Evolutionary conservation across 2,888 invertebrate genomes (phyloP).

Genomic region (Rhopalosiphum nymphaeae): DNA sequence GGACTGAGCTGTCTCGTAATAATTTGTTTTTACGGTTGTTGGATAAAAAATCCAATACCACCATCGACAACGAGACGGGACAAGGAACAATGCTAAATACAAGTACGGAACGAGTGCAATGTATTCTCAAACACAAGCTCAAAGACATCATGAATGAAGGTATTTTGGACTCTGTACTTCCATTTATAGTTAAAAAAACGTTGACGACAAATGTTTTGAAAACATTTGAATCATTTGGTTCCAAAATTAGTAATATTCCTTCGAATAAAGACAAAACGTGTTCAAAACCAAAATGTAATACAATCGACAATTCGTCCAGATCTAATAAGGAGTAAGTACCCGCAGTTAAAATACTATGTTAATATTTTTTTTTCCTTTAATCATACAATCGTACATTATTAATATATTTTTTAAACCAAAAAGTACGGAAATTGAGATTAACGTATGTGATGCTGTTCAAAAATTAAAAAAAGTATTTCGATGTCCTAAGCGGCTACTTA

Average conservation of each 20-base stretch:
- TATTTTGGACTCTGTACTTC: conserved; percentile 84
- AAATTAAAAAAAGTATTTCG: conserved; percentile 89
- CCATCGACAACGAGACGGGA: not conserved
- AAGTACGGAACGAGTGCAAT: conserved; percentile 46
- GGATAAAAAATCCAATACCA: not conserved
- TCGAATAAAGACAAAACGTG: conserved; percentile 36
- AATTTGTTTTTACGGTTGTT: conserved; percentile 46
- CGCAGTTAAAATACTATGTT: not conserved
- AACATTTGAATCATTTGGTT: conserved; percentile 23
- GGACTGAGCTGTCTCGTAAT: conserved; percentile 54
- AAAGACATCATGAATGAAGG: conserved; percentile 84
- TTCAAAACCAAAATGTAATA: conserved; percentile 56
- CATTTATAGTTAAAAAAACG: conserved; percentile 78
- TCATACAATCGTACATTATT: not conserved
- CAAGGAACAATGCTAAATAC: not conserved
- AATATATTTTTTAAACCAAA: not conserved
- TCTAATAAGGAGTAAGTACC: conserved; percentile 66
- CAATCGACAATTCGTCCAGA: conserved; percentile 53
- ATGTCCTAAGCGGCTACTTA: conserved; percentile 87
- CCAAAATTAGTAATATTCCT: conserved; percentile 38
- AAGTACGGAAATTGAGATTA: conserved; percentile 89
- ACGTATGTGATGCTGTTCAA: conserved; percentile 95
- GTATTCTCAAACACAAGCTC: conserved; percentile 70
- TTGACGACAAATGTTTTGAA: conserved; percentile 28
- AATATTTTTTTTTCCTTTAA: not conserved